Evolutionary conservation across 2,797 vertebrate genomes (phyloP), one percentile per base, ranked within the genome.

Genomic region (Scolopax rusticola): DNA sequence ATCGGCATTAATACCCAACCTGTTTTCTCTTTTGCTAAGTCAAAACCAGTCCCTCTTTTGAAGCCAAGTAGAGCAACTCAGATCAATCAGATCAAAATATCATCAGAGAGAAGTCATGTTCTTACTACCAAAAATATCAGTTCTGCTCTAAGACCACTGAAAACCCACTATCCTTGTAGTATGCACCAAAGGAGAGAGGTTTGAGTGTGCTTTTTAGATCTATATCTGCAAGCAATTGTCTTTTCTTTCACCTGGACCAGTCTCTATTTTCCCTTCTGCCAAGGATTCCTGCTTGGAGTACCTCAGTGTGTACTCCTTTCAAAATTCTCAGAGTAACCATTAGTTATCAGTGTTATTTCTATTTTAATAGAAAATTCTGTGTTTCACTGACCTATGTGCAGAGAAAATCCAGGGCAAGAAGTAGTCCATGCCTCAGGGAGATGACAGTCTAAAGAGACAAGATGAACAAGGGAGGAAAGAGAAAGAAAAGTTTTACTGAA

Each of bases 221-320:
- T 73, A 1, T 48, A 45, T 20, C 43, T 91, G 28, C 70, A 59
- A 74, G 13, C 14, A 82, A 36, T 23, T 47, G 63, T 32, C 60
- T 84, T 65, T 87, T 69, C 61, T 85, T 74, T 18, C 60, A 51
- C 36, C 18, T 32, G n/a, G 59, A 43, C 36, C 41, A 32, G 23
- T 51, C 45, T 68, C 23, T 38, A 75, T 16, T 8, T 65, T 60
- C 30, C 51, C 25, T 64, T 59, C 36, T 75, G 19, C 8, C 36
- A 61, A 25, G 65, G 17, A 45, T 69, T 53, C 38, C 28, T 48
- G 56, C 43, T 53, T 75, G 59, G 47, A 90, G 30, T 20, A 38
- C 8, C 15, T 50, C 0, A 0, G n/a, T 23, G 15, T 8, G 15
- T 24, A 32, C 28, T 65, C n/a, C 71, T 81, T 65, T 59, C 57